A percentile compares a stretch with the other conserved stretches of the same genome.
phyloP scores from a whole-genome alignment of 2,888 invertebrate genomes.

The Torymus aiolomorphi region DNA sequence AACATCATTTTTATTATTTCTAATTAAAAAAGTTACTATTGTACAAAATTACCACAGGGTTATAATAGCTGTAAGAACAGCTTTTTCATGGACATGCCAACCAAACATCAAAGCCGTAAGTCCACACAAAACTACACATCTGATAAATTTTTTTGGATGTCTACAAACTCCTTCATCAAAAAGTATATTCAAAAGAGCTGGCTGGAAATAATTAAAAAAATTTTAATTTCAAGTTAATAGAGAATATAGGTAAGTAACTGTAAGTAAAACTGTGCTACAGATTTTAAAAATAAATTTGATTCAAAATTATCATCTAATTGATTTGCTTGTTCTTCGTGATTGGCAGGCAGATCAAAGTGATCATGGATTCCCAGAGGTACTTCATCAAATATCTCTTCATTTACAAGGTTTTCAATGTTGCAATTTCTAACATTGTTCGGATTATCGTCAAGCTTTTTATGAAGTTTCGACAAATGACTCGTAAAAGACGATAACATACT shows the following conservation, averaged over 20 bases:
- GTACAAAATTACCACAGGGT: slow-evolving; percentile 85
- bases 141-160: slow-evolving; percentile 80
- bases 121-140: slow-evolving; percentile 89
- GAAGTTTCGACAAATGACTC: too few species aligned
- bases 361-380: too few species aligned
- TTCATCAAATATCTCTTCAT: too few species aligned
- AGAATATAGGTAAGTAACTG: slow-evolving; percentile 59
- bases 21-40: slow-evolving; percentile 24
- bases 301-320: too few species aligned
- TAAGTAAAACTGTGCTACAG: too few species aligned
- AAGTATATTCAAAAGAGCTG: slow-evolving; percentile 70
- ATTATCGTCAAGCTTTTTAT: too few species aligned
- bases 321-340: too few species aligned
- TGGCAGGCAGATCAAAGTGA: too few species aligned
- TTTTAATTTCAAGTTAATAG: neutral
- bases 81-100: slow-evolving; percentile 99
- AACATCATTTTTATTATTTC: slow-evolving; percentile 17
- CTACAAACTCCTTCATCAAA: slow-evolving; percentile 53
- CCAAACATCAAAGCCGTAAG: slow-evolving; percentile 95
- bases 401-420: too few species aligned
- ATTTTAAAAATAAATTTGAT: too few species aligned
- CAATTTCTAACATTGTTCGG: too few species aligned
- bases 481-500: too few species aligned
- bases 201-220: slow-evolving; percentile 74
- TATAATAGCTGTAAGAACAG: slow-evolving; percentile 92